Percentiles rank a stretch among this genome's conserved stretches.
These are phyloP conservation scores for Plebejus melissa DNA, from an alignment of 2,888 invertebrate genomes.

Conservation along the genomic window DNA sequence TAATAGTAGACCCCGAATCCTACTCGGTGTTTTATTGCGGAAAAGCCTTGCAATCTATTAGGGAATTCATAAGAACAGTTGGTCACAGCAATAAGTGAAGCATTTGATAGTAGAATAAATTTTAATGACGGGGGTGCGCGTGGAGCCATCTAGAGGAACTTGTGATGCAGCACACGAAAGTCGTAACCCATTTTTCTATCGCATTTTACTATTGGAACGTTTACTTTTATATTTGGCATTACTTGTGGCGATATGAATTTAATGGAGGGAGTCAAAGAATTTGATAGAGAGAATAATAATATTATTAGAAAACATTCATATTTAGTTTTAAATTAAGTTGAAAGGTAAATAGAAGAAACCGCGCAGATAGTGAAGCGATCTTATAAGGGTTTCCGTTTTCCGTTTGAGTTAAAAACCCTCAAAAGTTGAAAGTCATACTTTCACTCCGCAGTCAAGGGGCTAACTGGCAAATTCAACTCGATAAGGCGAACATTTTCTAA, in stretches of 20 bases:
- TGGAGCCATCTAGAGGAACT: constrained; percentile 1
- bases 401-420: constrained; percentile 14
- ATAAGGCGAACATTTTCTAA: constrained; percentile 15
- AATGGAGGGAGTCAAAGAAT: neutral
- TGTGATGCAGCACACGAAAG: constrained; percentile 24
- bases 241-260: constrained; percentile 6
- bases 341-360: neutral
- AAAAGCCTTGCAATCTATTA: neutral
- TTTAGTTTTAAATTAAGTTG: neutral
- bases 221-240: constrained; percentile 22
- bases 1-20: neutral
- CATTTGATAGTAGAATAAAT: constrained; percentile 11
- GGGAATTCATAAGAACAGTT: neutral
- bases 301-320: too few species aligned
- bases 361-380: neutral
- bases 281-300: neutral
- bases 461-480: constrained; percentile 17
- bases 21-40: neutral
- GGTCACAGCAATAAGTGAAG: constrained; percentile 16
- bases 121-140: constrained; percentile 10
- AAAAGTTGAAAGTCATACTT: constrained; percentile 17
- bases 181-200: constrained; percentile 16
- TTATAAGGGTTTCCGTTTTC: neutral
- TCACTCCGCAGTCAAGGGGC: constrained; percentile 5
- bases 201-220: constrained; percentile 21